phyloP scores from a whole-genome alignment of 2,113 vertebrate species.

The Chitala chitala region DNA sequence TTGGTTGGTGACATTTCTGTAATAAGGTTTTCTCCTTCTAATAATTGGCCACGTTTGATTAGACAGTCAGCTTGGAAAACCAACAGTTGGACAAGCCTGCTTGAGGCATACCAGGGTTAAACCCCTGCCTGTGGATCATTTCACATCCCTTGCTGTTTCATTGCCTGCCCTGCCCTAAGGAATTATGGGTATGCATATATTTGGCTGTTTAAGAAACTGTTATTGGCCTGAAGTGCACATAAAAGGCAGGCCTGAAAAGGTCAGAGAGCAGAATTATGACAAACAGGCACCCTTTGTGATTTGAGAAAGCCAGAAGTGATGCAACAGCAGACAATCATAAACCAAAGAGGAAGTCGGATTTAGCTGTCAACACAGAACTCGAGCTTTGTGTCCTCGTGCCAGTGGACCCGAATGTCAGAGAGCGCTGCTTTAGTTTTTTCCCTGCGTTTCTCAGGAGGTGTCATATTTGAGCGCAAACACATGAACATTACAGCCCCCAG shows the following conservation, averaged over 20 bases:
- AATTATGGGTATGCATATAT: not conserved
- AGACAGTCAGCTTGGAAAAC: conserved; percentile 51
- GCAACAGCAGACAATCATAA: not conserved
- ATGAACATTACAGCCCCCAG: not conserved
- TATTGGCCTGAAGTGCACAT: too few relatives aligned
- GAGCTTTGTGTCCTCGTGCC: not conserved
- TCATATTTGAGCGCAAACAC: too few relatives aligned
- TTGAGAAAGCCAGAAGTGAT: not conserved
- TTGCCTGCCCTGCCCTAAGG: not conserved
- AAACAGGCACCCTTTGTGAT: too few relatives aligned
- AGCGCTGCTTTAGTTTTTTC: not conserved
- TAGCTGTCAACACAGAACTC: not conserved
- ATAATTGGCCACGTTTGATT: conserved; percentile 63
- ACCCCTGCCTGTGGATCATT: not conserved
- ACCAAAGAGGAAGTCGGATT: not conserved
- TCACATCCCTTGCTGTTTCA: not conserved
- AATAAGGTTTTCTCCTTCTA: conserved; percentile 47
- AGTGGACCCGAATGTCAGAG: not conserved
- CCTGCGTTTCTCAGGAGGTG: too few relatives aligned
- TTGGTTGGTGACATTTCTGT: conserved; percentile 61
- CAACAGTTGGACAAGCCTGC: conserved; percentile 35
- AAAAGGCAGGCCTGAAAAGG: too few relatives aligned
- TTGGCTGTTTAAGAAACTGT: not conserved
- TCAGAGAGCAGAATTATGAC: too few relatives aligned
- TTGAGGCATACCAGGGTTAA: not conserved